Conservation (phyloP, 2,797 vertebrate genomes). For the Masticophis lateralis region DNA sequence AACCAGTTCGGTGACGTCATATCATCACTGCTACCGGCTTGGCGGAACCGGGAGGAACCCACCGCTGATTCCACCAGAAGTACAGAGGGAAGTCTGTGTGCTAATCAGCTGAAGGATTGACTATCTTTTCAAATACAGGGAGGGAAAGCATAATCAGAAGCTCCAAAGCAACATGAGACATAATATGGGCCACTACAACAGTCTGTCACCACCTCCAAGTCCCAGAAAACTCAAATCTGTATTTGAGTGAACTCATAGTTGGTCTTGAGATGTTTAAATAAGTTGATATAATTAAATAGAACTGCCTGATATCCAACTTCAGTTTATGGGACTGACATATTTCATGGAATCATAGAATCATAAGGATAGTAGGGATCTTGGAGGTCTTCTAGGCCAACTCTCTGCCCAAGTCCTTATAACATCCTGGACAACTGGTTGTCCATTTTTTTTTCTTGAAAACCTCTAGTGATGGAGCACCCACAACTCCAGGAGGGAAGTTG, state of each 20-base stretch:
- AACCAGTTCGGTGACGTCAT: no score
- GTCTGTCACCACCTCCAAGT: not conserved
- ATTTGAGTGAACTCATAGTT: not conserved
- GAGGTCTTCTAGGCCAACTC: not conserved
- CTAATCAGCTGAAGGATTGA: not conserved
- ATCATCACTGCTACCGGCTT: no score
- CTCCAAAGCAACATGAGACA: not conserved
- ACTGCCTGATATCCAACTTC: not conserved
- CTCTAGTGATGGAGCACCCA: not conserved
- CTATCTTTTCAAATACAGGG: not conserved
- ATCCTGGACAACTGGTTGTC: not conserved
- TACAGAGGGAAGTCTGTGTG: not conserved
- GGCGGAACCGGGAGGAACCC: no score
- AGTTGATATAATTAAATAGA: not conserved
- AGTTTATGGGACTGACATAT: not conserved
- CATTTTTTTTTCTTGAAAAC: not conserved
- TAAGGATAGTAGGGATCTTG: not conserved
- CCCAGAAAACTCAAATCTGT: not conserved
- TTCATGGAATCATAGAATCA: not conserved
- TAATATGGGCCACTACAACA: not conserved
- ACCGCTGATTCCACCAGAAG: not conserved
- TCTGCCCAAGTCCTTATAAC: not conserved
- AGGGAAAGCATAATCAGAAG: not conserved
- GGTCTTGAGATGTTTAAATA: not conserved
- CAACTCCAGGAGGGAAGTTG: not conserved